Conservation (phyloP, 2,797 vertebrate genomes). For the Morelia viridis region DNA sequence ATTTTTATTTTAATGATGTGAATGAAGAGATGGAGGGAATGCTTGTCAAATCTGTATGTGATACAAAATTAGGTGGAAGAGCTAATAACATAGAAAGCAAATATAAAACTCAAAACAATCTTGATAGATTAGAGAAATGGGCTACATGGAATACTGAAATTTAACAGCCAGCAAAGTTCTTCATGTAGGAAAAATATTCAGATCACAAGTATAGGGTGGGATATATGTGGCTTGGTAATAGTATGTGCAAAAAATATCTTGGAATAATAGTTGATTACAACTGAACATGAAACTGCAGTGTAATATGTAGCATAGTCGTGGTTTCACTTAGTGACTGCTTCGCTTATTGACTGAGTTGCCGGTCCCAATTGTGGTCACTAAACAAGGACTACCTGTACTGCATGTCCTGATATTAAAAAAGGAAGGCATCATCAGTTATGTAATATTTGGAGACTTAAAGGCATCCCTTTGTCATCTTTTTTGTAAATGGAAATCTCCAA, state of each 20-base stretch:
- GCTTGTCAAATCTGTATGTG: neutral
- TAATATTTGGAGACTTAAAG: neutral
- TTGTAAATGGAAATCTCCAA: neutral
- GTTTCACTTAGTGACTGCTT: neutral
- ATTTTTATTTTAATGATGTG: neutral
- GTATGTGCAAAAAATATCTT: too few species aligned
- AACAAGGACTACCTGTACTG: neutral
- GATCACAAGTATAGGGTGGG: neutral
- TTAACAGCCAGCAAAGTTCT: neutral
- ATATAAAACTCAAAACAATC: neutral
- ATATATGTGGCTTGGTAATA: neutral
- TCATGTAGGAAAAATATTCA: neutral
- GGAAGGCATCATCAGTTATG: neutral
- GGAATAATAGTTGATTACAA: neutral
- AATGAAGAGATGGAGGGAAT: neutral
- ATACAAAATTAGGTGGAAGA: neutral
- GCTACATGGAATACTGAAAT: neutral
- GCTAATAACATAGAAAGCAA: neutral
- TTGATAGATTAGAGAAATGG: neutral
- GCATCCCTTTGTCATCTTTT: neutral
- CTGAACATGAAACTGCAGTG: neutral
- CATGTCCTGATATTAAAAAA: neutral
- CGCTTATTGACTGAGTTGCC: neutral
- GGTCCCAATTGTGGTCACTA: neutral
- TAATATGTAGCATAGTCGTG: neutral